phyloP scores from a whole-genome alignment of 2,888 invertebrate genomes.

The Agelastica alni region DNA sequence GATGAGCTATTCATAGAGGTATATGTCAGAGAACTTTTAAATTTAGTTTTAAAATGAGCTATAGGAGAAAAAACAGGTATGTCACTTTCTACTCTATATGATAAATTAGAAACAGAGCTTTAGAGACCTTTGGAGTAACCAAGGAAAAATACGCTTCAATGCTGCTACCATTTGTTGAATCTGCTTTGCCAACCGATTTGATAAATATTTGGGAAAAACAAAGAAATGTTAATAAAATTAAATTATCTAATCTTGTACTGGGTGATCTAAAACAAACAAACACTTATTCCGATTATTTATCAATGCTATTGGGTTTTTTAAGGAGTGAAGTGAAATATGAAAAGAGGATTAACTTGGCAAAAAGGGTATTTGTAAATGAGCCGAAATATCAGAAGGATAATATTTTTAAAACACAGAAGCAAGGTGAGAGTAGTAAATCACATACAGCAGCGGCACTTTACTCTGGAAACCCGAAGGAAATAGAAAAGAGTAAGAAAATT shows the following conservation, averaged over 20 bases:
- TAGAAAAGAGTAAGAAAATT: conserved; percentile 10
- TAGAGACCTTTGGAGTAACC: conserved; percentile 4
- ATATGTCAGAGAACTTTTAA: no score
- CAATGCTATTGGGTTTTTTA: conserved; percentile 10
- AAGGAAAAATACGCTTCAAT: no score
- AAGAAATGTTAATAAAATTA: conserved; percentile 8
- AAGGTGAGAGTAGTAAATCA: no score
- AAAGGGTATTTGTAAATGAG: background rate
- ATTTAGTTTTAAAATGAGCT: conserved; percentile 3
- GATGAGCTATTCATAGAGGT: conserved; percentile 8
- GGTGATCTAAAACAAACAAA: no score
- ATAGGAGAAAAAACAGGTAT: conserved; percentile 4
- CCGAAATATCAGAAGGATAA: background rate
- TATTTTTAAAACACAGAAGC: no score
- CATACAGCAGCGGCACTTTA: background rate
- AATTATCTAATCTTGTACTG: no score
- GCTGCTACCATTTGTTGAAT: conserved; percentile 9
- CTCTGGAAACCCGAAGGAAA: background rate
- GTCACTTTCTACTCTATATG: conserved; percentile 4
- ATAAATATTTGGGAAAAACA: conserved; percentile 7
- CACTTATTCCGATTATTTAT: conserved; percentile 6
- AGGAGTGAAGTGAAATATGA: conserved; percentile 2
- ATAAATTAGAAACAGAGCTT: conserved; percentile 2
- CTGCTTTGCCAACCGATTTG: conserved; percentile 5
- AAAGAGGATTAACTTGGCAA: conserved; percentile 1